Conservation (phyloP, 2,888 invertebrate species). For the Xanthia togata region DNA sequence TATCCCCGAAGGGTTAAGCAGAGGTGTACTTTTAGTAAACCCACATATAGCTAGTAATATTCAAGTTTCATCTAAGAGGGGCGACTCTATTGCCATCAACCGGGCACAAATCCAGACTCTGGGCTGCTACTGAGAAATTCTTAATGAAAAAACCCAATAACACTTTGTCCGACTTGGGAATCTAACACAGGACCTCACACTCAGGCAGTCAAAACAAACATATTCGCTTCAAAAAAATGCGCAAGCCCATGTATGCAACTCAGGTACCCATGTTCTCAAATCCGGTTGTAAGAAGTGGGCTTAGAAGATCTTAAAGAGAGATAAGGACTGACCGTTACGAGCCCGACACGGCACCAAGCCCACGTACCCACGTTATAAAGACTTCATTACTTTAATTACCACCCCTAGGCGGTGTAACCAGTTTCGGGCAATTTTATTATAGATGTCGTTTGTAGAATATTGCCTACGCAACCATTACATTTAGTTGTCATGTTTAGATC, state of each 20-base stretch:
- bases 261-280: conserved; percentile 26
- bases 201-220: not conserved
- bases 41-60: not conserved
- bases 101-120: not conserved
- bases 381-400: conserved; percentile 73
- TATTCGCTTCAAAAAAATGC: not conserved
- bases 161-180: not conserved
- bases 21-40: not conserved
- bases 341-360: conserved; percentile 61
- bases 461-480: conserved; percentile 40
- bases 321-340: conserved; percentile 55
- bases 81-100: not conserved
- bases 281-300: conserved; percentile 49
- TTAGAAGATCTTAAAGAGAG: conserved; percentile 46
- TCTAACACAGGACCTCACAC: not conserved
- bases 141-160: not conserved
- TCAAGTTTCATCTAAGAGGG: not conserved
- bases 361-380: conserved; percentile 70
- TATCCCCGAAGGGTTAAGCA: not conserved
- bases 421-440: conserved; percentile 48
- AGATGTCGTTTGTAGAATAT: conserved; percentile 36
- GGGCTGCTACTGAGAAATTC: not conserved
- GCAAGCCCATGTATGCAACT: conserved; percentile 8
- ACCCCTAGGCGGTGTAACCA: conserved; percentile 60
- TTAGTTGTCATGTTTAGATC: conserved; percentile 20